Evolutionary conservation across 2,113 vertebrate genomes (phyloP).

Genomic region (Barbus barbus): DNA sequence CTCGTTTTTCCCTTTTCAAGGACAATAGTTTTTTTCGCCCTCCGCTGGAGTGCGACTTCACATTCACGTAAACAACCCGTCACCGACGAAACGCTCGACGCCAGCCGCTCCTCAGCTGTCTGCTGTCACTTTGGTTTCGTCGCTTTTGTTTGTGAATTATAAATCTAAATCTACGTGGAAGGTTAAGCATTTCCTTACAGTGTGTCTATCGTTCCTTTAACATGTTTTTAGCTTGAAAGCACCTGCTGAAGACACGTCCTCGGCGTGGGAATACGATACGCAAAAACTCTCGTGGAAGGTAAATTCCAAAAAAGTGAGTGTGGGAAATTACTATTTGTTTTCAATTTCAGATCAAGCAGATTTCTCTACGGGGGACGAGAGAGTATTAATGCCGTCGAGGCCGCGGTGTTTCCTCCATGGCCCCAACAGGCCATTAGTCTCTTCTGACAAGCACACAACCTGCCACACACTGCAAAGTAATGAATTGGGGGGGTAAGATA

Average conservation of each 20-base stretch:
- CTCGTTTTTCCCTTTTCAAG: constrained; percentile 51
- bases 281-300: constrained; percentile 26
- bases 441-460: constrained; percentile 55
- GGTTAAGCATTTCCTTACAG: constrained; percentile 38
- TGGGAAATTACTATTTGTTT: constrained; percentile 79
- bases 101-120: constrained; percentile 25
- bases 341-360: constrained; percentile 76
- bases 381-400: constrained; percentile 63
- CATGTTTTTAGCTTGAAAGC: constrained; percentile 49
- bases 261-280: background rate
- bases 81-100: constrained; percentile 27
- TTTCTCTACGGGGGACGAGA: constrained; percentile 61
- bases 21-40: constrained; percentile 51
- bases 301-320: constrained; percentile 56
- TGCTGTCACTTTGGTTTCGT: constrained; percentile 43
- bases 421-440: constrained; percentile 62
- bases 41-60: constrained; percentile 36
- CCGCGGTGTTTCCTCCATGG: too few relatives aligned
- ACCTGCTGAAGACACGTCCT: constrained; percentile 1
- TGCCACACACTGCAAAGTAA: constrained; percentile 59
- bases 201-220: constrained; percentile 35
- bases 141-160: constrained; percentile 52
- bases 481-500: constrained; percentile 55
- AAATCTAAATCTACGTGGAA: constrained; percentile 44
- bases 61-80: constrained; percentile 53